Conservation (phyloP, 2,888 invertebrate genomes). For the Tetranychus truncatus region DNA sequence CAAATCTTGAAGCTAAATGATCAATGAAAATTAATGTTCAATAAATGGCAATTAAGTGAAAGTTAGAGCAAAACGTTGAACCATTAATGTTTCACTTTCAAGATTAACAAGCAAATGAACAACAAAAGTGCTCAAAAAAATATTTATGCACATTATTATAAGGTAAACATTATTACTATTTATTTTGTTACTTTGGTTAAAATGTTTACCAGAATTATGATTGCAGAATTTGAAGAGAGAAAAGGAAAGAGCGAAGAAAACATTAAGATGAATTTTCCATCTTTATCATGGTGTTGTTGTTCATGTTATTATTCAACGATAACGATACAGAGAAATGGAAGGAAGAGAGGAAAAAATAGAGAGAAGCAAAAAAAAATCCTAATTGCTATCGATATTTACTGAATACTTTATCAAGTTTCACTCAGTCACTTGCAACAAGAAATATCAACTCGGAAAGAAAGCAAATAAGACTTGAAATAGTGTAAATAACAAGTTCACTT, state of each 20-base stretch:
- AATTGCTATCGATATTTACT: conserved; percentile 1
- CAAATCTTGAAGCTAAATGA: no score
- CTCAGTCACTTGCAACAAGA: background rate
- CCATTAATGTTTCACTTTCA: no score
- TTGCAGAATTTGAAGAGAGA: no score
- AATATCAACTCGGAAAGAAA: conserved; percentile 3
- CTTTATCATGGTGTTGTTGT: background rate
- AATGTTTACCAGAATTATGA: no score
- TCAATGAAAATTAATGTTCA: no score
- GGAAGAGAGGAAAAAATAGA: no score
- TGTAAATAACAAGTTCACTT: conserved; percentile 3
- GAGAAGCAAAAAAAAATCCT: background rate
- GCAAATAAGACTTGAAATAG: background rate
- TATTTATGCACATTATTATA: background rate
- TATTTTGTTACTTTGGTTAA: background rate
- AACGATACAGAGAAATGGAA: background rate
- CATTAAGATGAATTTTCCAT: background rate
- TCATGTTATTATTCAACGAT: background rate
- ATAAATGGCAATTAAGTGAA: no score
- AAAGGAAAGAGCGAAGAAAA: background rate
- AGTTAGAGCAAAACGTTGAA: no score
- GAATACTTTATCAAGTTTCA: background rate
- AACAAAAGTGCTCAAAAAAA: background rate
- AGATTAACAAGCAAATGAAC: background rate
- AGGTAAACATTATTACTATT: background rate